Evolutionary conservation across 37 sponge, comb jelly and placozoan species (phyloP).

Genomic region (Cladorhizidae sp.): DNA sequence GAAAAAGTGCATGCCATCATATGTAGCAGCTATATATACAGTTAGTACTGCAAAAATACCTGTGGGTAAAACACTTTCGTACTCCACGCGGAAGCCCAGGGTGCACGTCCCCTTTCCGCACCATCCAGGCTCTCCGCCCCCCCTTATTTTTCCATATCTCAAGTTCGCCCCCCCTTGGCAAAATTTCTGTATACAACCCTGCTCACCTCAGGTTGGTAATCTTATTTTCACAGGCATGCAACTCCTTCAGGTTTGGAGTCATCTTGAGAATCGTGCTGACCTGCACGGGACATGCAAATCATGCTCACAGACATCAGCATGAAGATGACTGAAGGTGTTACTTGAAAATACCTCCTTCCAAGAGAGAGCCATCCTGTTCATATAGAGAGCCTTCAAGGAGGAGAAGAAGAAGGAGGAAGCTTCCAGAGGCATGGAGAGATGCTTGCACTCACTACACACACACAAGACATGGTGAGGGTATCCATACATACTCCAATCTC

Average conservation of each 20-base stretch:
- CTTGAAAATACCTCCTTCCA: slow-evolving; percentile 44
- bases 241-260: slow-evolving; percentile 45
- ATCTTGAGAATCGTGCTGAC: slow-evolving; percentile 15
- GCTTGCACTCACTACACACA: slow-evolving; percentile 38
- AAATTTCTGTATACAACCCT: no score
- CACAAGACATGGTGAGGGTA: background rate
- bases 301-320: background rate
- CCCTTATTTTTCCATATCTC: no score
- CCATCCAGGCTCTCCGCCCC: no score
- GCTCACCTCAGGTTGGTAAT: slow-evolving; percentile 57
- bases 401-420: slow-evolving; percentile 9
- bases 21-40: no score
- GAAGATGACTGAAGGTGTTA: background rate
- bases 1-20: no score
- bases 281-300: slow-evolving; percentile 14
- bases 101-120: no score
- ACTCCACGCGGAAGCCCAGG: no score
- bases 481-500: no score
- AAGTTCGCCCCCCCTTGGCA: no score
- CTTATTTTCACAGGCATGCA: slow-evolving; percentile 70
- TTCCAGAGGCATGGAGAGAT: background rate
- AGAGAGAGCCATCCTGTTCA: slow-evolving; percentile 51
- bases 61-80: no score
- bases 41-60: no score
- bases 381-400: slow-evolving; percentile 31